Percentiles rank a stretch among this genome's conserved stretches.
phyloP scores from a whole-genome alignment of 2,113 vertebrate species.

The Xenotilapia longispinis region DNA sequence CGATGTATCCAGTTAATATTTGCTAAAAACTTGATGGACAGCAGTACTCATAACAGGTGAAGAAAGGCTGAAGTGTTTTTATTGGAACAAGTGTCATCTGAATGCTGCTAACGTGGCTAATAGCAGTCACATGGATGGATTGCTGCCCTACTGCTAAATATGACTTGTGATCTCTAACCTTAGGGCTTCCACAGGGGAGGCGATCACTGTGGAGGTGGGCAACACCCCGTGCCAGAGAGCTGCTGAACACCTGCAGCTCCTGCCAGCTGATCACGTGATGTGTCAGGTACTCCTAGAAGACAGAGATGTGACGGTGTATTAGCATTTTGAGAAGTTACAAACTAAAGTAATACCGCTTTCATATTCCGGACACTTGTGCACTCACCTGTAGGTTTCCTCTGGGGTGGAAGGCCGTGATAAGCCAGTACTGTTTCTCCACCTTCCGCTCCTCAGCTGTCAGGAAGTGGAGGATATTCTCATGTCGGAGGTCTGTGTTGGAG shows the following conservation, averaged over 20 bases:
- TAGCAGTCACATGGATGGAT: neutral
- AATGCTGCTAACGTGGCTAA: neutral
- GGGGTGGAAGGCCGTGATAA: slow-evolving; percentile 90
- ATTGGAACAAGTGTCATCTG: neutral
- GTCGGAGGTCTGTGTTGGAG: slow-evolving; percentile 88
- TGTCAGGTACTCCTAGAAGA: slow-evolving; percentile 82
- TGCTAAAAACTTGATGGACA: neutral
- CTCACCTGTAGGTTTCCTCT: slow-evolving; percentile 82
- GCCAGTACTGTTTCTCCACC: slow-evolving; percentile 87
- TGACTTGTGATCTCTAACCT: slow-evolving; percentile 43
- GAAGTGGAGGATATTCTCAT: slow-evolving; percentile 90
- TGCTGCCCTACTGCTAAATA: neutral
- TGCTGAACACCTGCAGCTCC: slow-evolving; percentile 81
- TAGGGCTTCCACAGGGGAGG: slow-evolving; percentile 83
- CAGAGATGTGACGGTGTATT: neutral
- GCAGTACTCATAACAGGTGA: neutral
- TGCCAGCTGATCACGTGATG: slow-evolving; percentile 86
- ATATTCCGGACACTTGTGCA: neutral
- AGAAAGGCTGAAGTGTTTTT: neutral
- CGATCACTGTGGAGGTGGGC: slow-evolving; percentile 91
- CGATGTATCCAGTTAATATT: neutral
- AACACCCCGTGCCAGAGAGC: slow-evolving; percentile 81
- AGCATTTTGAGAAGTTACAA: neutral
- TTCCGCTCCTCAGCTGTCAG: slow-evolving; percentile 89
- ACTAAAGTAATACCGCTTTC: neutral